Base-by-base conservation (phyloP, 2,797 vertebrate genomes). In the Epinephelus awoara region DNA sequence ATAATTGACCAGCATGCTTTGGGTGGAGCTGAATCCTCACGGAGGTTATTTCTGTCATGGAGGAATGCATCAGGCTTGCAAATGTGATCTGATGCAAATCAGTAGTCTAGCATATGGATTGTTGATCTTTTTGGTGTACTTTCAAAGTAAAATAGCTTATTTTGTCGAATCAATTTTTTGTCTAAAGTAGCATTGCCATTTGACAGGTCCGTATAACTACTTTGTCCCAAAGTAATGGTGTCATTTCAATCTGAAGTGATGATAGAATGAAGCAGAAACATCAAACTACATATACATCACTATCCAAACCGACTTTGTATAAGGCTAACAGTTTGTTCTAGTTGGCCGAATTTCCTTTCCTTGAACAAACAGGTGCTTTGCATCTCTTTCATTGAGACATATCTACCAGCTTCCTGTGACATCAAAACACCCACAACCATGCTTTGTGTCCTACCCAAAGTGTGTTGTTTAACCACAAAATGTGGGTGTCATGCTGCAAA, bases 1-100 rank as follows among this genome's bases (percentile, higher is more conserved):
- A 85, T 81, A 77, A 88, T 57, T 71, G 76, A 73, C 25, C 27
- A 7, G 67, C 5, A 10, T 21, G 57, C 49, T 77, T 42, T 58
- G 75, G n/a, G 63, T 46, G 55, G n/a, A 62, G 71, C 19, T 13
- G 50, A 55, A 72, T 61, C 72, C 54, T 72, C 1, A 0, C 8
- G 29, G 52, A 68, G 55, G 47, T 51, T 23, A 23, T 62, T 67
- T 69, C 21, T 71, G 38, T 42, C 40, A 44, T 51, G 34, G 49
- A 80, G 57, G 63, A 62, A 50, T n/a, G 15, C 40, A 50, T 58
- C 21, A 54, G 50, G 44, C n/a, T 13, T 25, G 6, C 27, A 59
- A 61, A 68, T n/a, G 59, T 49, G 40, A 6, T 23, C 19, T 19
- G 29, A 57, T 25, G 19, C 52, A 51, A 40, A 47, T 74, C 23